Evolutionary conservation across 1,140 invertebrate species (phyloP), one percentile per base, ranked within the genome.

Genomic region (Steinernema feltiae): DNA sequence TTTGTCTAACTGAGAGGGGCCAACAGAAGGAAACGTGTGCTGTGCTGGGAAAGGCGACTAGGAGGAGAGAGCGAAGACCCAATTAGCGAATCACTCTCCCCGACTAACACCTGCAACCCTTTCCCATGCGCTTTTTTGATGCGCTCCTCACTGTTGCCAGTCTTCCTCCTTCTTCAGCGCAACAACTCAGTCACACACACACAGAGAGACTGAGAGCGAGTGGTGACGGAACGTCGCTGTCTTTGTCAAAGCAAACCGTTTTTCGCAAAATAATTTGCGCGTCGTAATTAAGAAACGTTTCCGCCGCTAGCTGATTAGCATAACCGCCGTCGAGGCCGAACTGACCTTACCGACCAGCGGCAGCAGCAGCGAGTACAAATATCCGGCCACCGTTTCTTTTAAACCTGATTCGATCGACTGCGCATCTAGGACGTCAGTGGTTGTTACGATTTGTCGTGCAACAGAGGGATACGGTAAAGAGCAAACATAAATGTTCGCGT

Each of bases 1-100:
- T 63, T 63, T 63, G 53, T 63, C 53, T 63, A 63, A 63, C 35
- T n/a, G n/a, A n/a, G n/a, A 27, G 53, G 53, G 53, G 53, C 53
- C 53, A 63, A 12, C 24, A 21, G 24, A 21, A 7, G 15, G 18
- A 41, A 15, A 63, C 24, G 53, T 63, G 12, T 63, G 2, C 53
- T 3, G 7, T 27, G 53, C 7, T 63, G 53, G 53, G 53, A 63
- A 63, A 46, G 41, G n/a, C 53, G 3, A 63, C 12, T 17, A 63
- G 24, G 24, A 21, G 7, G 35, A 7, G 7, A 41, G 35, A 41
- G 35, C 35, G 18, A 18, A 7, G 7, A 27, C 53, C 53, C 53
- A 63, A 63, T 63, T 63, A 63, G 35, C 7, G 53, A 63, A 63
- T 63, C 53, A 63, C 24, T 63, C 53, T 63, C 24, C n/a, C 53